Conservation (phyloP, 2,113 vertebrate genomes). For the Colinus virginianus region DNA sequence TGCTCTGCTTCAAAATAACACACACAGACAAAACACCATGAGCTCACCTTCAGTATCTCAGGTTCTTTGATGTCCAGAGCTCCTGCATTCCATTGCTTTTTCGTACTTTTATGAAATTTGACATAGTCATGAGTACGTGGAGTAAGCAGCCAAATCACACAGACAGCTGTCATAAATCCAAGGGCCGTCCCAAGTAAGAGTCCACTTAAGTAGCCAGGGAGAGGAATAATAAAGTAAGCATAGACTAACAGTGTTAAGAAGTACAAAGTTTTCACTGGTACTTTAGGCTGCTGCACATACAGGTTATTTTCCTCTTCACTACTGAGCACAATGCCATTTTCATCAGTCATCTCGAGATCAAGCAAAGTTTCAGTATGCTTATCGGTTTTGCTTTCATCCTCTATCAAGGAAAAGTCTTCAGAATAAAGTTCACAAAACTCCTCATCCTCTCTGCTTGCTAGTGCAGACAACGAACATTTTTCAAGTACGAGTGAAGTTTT, state of each 20-base stretch:
- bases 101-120: constrained; percentile 62
- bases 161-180: constrained; percentile 91
- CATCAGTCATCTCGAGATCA: constrained; percentile 60
- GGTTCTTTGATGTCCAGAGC: constrained; percentile 92
- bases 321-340: constrained; percentile 72
- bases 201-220: constrained; percentile 88
- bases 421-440: constrained; percentile 95
- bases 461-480: constrained; percentile 90
- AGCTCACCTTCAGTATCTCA: constrained; percentile 90
- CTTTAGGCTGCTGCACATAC: constrained; percentile 66
- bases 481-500: constrained; percentile 87
- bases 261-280: constrained; percentile 88
- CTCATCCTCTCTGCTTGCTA: constrained; percentile 94
- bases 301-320: constrained; percentile 82
- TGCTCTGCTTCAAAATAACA: not conserved
- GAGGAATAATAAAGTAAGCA: constrained; percentile 90
- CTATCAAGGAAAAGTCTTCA: constrained; percentile 90
- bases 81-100: constrained; percentile 75
- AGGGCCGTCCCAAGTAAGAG: constrained; percentile 88
- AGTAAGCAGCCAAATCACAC: constrained; percentile 91
- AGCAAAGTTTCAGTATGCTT: constrained; percentile 37
- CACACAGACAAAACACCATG: not conserved
- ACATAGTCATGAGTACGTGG: constrained; percentile 74
- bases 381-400: constrained; percentile 84
- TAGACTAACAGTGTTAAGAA: constrained; percentile 89